Evolutionary conservation across 2,797 vertebrate species (phyloP).

Genomic region (Pampus argenteus): DNA sequence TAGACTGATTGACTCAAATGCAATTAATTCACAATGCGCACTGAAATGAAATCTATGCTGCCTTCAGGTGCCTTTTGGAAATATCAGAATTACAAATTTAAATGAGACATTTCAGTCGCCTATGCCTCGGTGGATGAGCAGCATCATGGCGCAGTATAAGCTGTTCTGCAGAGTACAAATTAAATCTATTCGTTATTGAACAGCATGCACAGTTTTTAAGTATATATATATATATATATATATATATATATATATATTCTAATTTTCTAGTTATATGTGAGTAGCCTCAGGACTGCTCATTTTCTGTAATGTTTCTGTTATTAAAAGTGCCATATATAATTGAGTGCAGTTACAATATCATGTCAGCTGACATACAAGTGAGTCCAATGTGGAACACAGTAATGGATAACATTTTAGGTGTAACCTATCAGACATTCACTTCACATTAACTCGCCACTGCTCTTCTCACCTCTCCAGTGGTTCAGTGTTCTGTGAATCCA

Average conservation of each 20-base stretch:
- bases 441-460: constrained; percentile 19
- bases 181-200: constrained; percentile 29
- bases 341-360: neutral
- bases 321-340: neutral
- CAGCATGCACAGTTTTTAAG: neutral
- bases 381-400: neutral
- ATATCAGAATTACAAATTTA: constrained; percentile 75
- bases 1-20: neutral
- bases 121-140: constrained; percentile 25
- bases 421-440: too few relatives aligned
- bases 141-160: constrained; percentile 16
- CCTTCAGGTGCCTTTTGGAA: constrained; percentile 53
- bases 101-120: constrained; percentile 71
- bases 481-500: constrained; percentile 30
- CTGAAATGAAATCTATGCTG: constrained; percentile 27
- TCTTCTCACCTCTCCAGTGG: constrained; percentile 3
- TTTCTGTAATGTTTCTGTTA: constrained; percentile 8
- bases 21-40: constrained; percentile 40
- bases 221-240: too few relatives aligned
- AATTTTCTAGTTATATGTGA: neutral
- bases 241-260: too few relatives aligned
- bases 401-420: neutral
- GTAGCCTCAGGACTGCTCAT: neutral
- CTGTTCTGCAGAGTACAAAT: constrained; percentile 36
- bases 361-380: neutral